Evolutionary conservation across 2,113 vertebrate species (phyloP), one percentile per base, ranked within the genome.

Genomic region (Scomber scombrus): DNA sequence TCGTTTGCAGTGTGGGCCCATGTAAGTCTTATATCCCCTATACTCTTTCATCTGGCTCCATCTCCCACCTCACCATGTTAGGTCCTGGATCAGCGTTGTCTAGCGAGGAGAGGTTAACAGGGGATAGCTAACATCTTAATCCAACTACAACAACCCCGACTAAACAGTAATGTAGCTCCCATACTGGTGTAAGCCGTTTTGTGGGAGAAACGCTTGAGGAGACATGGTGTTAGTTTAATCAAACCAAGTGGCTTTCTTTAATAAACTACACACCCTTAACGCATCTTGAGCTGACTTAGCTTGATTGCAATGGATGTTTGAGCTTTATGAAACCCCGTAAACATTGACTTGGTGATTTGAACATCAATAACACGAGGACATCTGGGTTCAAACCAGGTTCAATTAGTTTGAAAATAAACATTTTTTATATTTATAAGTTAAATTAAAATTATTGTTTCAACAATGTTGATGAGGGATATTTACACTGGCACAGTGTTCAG

Each of bases 111-210:
- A 87, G 78, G 88, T 92, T 92, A 92, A 91, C 86, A 46, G 84
- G 74, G 81, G 84, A 91, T 92, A 57, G 72, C 84, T 92, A 88
- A 92, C 82, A 65, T 88, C 87, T 92, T 94, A 94, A 95, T 94
- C 93, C 94, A 95, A 93, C 90, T 75, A 93, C 81, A 91, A 93
- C 91, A 94, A 82, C 91, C 51, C 14, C 29, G 49, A 71, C 70
- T 87, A 71, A 84, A 90, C 50, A 71, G 85, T 89, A 85, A 88
- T 78, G 47, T 40, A 12, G 55, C 56, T 73, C 61, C 70, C 64
- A 75, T 57, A 34, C 45, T 26, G 71, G 71, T 87, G 84, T 84
- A 67, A 88, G 78, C 46, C 16, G 40, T 40, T 50, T n/a, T 46
- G 86, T 82, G 84, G 57, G 76, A 83, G 74, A 65, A 51, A 69